Evolutionary conservation across 2,113 vertebrate genomes (phyloP).

Genomic region (Podilymbus podiceps): DNA sequence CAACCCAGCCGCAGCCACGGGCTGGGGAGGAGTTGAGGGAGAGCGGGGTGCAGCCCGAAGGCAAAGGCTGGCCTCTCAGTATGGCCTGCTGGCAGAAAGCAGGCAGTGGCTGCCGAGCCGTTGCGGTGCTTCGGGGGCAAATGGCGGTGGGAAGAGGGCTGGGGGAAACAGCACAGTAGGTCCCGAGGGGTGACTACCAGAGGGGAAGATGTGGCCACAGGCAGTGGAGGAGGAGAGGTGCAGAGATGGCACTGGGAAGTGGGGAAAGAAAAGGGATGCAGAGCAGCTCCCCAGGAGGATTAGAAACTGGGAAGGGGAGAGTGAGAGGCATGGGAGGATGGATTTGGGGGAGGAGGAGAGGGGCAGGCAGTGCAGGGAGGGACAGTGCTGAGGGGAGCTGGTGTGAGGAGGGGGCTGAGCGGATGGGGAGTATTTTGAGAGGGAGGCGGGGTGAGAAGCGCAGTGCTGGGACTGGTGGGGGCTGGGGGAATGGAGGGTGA

Average conservation of each 20-base stretch:
- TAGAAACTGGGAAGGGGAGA: background rate
- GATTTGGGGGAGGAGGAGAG: background rate
- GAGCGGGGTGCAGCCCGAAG: fast-evolving
- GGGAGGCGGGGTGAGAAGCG: background rate
- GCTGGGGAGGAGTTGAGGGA: background rate
- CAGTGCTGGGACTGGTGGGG: background rate
- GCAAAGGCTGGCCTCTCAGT: background rate
- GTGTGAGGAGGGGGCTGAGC: background rate
- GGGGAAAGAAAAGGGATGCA: background rate
- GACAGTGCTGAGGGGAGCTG: background rate
- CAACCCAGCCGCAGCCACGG: background rate
- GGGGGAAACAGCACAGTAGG: background rate
- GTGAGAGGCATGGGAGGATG: fast-evolving
- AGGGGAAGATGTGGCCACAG: background rate
- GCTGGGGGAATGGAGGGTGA: background rate
- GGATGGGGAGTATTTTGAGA: background rate
- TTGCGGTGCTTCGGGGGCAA: background rate
- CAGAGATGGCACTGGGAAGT: background rate
- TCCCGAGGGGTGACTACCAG: background rate
- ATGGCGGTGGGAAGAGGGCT: background rate
- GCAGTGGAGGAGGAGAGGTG: background rate
- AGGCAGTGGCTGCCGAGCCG: background rate
- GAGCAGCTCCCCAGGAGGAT: background rate
- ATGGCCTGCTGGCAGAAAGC: background rate
- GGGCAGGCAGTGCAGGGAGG: background rate